Conservation (phyloP, 2,797 vertebrate genomes). For the Ctenopoma kingsleyae region DNA sequence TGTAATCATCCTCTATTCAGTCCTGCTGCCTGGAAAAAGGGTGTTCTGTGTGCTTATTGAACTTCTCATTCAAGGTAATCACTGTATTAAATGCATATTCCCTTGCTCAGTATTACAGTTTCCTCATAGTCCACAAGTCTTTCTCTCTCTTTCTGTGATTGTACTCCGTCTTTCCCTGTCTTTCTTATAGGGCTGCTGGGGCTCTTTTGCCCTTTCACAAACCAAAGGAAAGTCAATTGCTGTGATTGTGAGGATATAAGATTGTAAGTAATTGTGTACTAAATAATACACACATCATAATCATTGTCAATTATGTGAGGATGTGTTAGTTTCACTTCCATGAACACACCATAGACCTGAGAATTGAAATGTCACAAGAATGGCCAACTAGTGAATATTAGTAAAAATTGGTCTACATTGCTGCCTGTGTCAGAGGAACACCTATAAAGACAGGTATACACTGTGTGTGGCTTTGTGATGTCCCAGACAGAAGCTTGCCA, state of each 20-base stretch:
- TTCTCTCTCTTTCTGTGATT: not conserved
- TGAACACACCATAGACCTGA: not conserved
- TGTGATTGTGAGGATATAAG: not conserved
- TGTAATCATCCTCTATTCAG: constrained; percentile 65
- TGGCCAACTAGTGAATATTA: not conserved
- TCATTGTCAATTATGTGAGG: not conserved
- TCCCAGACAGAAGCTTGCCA: too few species aligned
- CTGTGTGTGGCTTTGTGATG: too few species aligned
- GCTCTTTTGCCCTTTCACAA: not conserved
- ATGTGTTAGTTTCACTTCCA: constrained; percentile 2
- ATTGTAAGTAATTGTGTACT: not conserved
- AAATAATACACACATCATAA: not conserved
- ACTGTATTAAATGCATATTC: constrained; percentile 43
- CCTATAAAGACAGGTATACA: too few species aligned
- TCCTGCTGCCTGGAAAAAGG: constrained; percentile 48
- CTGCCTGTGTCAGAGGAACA: too few species aligned
- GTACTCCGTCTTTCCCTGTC: not conserved
- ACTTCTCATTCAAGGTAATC: constrained; percentile 48
- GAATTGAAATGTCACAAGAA: not conserved
- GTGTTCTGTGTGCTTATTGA: constrained; percentile 54
- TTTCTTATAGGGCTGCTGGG: not conserved
- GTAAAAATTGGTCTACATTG: too few species aligned
- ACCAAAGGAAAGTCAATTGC: not conserved
- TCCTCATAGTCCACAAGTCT: not conserved
- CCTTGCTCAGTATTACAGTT: constrained; percentile 26